A percentile compares a stretch with the other conserved stretches of the same genome.
These are phyloP conservation scores for Heliconius ethilla DNA, from an alignment of 2,888 invertebrate genomes.

Conservation along the genomic window DNA sequence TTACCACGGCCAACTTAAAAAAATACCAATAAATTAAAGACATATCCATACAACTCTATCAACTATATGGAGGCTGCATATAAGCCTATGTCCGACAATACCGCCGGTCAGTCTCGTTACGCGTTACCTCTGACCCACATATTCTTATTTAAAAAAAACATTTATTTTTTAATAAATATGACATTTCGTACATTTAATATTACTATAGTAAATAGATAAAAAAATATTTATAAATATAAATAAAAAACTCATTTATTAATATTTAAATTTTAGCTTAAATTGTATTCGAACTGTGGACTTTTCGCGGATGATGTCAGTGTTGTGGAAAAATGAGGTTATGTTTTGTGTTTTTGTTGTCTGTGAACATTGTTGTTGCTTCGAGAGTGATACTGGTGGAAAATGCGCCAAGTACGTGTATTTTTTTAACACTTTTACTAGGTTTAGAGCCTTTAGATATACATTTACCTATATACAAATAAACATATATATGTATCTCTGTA, in stretches of 20 bases:
- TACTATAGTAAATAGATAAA: slow-evolving; percentile 18
- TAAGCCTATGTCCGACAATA: slow-evolving; percentile 75
- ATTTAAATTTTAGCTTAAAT: background rate
- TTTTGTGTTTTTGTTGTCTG: slow-evolving; percentile 60
- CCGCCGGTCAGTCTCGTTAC: slow-evolving; percentile 72
- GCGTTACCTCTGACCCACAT: slow-evolving; percentile 70
- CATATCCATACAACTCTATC: slow-evolving; percentile 61
- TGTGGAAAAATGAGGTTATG: slow-evolving; percentile 69
- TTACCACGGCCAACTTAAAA: no score
- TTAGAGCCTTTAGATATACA: no score
- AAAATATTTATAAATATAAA: background rate
- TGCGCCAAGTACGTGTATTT: slow-evolving; percentile 72
- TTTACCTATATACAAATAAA: no score
- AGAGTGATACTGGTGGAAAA: slow-evolving; percentile 76
- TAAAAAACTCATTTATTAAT: slow-evolving; percentile 2
- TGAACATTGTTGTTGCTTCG: slow-evolving; percentile 59
- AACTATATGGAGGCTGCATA: slow-evolving; percentile 69
- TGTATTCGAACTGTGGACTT: slow-evolving; percentile 20
- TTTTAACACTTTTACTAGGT: background rate
- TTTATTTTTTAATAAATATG: slow-evolving; percentile 13
- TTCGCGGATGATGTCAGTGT: slow-evolving; percentile 45
- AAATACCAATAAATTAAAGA: slow-evolving; percentile 5
- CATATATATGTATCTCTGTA: no score
- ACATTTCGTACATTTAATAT: slow-evolving; percentile 16
- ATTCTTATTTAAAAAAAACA: slow-evolving; percentile 43